A percentile compares a stretch with the other conserved stretches of the same genome.
Conservation (phyloP, 2,113 vertebrate genomes). For the Macaca fascicularis region T2T-MFA8v1.1 NC_088377.1:14864501-14865000, state of each 20-base stretch:
- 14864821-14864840: neutral
- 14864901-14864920: neutral
- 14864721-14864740: neutral
- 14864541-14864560: neutral
- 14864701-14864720: neutral
- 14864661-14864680: neutral
- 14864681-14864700: neutral
- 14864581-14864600: neutral
- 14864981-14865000: neutral
- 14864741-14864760: rapidly evolving
- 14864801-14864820: neutral
- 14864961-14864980: neutral
- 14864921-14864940: neutral
- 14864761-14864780: neutral
- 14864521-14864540: neutral
- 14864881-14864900: neutral
- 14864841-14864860: neutral
- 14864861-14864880: neutral
- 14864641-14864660: neutral
- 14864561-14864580: neutral
- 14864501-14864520: neutral
- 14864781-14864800: neutral
- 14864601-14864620: neutral
- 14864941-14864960: neutral
- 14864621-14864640: neutral